Base-by-base conservation (phyloP, 2,797 vertebrate genomes). In the Enteromius paludinosus region DNA sequence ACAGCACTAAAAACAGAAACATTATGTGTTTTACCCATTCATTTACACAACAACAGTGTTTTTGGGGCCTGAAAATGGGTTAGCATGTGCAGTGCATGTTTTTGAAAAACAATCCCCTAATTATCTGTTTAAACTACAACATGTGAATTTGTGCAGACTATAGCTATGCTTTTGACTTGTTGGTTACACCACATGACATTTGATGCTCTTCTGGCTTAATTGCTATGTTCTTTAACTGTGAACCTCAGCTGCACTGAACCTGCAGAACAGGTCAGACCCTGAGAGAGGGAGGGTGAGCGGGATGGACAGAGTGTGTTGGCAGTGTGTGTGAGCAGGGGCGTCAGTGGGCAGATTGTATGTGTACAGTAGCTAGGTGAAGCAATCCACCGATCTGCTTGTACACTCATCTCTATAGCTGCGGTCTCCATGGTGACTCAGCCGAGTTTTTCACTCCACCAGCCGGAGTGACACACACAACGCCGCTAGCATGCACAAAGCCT, bases 391-490 rank as follows among this genome's bases (percentile, higher is more conserved):
- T 59, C 82, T 71, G 33, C 76, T 20, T 66, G 83, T 83, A 71
- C 69, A 85, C 82, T 87, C 79, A 85, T 79, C 83, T 72, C 77
- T 47, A 73, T 71, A 80, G 79, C 83, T 85, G 83, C 20, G 35
- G 62, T 82, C 62, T 82, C 71, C 72, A 80, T 49, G 75, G 79
- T 90, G 89, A 90, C 78, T 90, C 87, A 90, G 78, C 78, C 35
- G 10, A 54, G 80, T 76, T 88, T 76, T 87, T 88, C 73, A 87
- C 43, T 78, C 41, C 38, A 30, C 68, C 61, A 76, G 77, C 49
- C 49, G 66, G 73, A 79, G 85, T 87, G 88, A 87, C 85, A 88
- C 84, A 75, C 74, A 81, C 59, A 66, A 43, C 38, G 33, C 72
- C 61, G 30, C 72, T 28, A 70, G 23, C 82, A 54, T 41, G 33